phyloP scores from a whole-genome alignment of 1,140 invertebrate species.

The Holcopasites calliopsidis region DNA sequence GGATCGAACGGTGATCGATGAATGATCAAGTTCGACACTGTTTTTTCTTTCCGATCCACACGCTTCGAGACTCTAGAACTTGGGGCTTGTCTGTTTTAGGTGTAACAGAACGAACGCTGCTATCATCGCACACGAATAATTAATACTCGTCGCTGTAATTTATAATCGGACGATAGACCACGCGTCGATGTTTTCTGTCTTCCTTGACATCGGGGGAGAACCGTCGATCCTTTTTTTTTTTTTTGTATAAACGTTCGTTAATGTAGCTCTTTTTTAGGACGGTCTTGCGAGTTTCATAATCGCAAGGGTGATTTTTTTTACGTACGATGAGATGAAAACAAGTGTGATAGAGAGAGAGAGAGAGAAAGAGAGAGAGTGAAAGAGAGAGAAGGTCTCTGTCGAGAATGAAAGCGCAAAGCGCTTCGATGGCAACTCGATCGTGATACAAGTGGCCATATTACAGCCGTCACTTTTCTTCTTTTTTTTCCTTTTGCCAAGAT shows the following conservation, averaged over 20 bases:
- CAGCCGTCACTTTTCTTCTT: conserved; percentile 51
- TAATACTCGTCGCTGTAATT: conserved; percentile 70
- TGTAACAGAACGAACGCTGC: conserved; percentile 57
- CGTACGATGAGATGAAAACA: not conserved
- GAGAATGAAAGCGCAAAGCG: conserved; percentile 22
- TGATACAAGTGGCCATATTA: conserved; percentile 60
- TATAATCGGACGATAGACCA: conserved; percentile 64
- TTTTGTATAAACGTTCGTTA: conserved; percentile 54
- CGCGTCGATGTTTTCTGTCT: conserved; percentile 67
- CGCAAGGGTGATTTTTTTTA: not conserved
- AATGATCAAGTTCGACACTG: not conserved
- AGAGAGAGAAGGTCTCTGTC: conserved; percentile 1
- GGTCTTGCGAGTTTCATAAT: conserved; percentile 1
- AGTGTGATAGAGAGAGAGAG: no score
- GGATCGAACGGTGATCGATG: not conserved
- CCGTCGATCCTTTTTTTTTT: conserved; percentile 49
- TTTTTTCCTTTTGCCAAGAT: no score
- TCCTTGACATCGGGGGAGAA: conserved; percentile 65
- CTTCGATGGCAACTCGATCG: conserved; percentile 58
- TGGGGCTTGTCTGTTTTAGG: conserved; percentile 20
- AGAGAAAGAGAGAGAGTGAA: conserved; percentile 27
- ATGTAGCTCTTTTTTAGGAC: conserved; percentile 35
- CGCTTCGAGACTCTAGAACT: conserved; percentile 61
- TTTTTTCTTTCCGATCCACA: not conserved
- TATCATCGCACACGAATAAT: conserved; percentile 57